Evolutionary conservation across 2,113 vertebrate genomes (phyloP), one percentile per base, ranked within the genome.

Genomic region (Seriola dumerili): DNA sequence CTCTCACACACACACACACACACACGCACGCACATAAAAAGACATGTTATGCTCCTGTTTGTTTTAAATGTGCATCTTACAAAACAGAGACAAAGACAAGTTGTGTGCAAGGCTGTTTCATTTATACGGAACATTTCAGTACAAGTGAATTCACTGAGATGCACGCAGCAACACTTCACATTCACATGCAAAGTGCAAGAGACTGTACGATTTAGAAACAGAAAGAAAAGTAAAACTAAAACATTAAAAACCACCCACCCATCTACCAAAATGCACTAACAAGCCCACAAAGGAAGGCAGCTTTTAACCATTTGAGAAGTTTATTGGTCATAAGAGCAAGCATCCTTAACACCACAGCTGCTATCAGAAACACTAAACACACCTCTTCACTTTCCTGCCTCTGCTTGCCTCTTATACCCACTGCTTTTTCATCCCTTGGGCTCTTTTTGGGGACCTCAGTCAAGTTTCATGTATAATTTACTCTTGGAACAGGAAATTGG

Each of bases 291-390:
- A 5, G n/a, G 2, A 44, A n/a, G 3, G 17, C 4, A 50, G 14
- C 4, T 40, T 59, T 70, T 16, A 38, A 21, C 14, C 17, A 40
- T 5, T 74, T 42, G 40, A 42, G 40, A 2, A 34, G 74, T 81
- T 74, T 61, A 40, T 66, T 40, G 46, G 44, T 58, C 87, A 80
- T 14, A 44, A 69, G 32, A 69, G 63, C 48, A 64, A 25, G 50
- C 65, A 64, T 75, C 82, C 38, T 17, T 5, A 57, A 55, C 67
- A 34, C 83, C 70, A 40, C 57, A 58, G 38, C 50, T 59, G 34
- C 44, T 62, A 64, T 89, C 69, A 83, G 61, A 86, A 70, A 88
- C 12, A 69, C 72, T n/a, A n/a, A 23, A 59, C 38, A 23, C 54
- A 58, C 10, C 5, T 29, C 34, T 46, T 36, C 12, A 36, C 6